Evolutionary conservation across 2,888 invertebrate species (phyloP).

Genomic region (Cinara cedri): DNA sequence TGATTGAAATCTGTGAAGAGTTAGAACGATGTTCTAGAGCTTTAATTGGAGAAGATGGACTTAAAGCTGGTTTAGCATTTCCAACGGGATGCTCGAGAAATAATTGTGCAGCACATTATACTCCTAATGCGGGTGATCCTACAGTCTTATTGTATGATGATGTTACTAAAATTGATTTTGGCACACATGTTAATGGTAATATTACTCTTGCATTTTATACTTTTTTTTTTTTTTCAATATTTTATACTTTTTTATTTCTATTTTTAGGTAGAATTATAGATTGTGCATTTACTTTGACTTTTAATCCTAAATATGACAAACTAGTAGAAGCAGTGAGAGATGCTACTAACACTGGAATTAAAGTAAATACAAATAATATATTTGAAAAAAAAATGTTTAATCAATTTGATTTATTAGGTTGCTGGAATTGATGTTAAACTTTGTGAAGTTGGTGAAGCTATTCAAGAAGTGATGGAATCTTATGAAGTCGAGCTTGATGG

Average conservation of each 20-base stretch:
- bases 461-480: conserved; percentile 99
- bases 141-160: conserved; percentile 95
- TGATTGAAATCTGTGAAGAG: conserved; percentile 98
- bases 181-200: conserved; percentile 92
- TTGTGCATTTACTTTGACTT: conserved; percentile 96
- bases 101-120: conserved; percentile 99
- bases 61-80: conserved; percentile 92
- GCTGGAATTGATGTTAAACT: conserved; percentile 96
- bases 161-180: conserved; percentile 98
- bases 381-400: background rate
- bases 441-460: conserved; percentile 94
- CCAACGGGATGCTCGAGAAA: conserved; percentile 99
- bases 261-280: conserved; percentile 84
- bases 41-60: conserved; percentile 91
- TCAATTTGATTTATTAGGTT: conserved; percentile 64
- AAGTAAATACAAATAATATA: conserved; percentile 62
- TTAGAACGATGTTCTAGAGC: conserved; percentile 89
- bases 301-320: conserved; percentile 95
- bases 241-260: conserved; percentile 11
- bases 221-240: background rate
- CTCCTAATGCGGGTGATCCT: conserved; percentile 96
- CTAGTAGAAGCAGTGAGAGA: conserved; percentile 94
- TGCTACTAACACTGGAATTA: conserved; percentile 98
- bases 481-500: conserved; percentile 98
- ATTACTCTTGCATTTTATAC: background rate